These are phyloP conservation scores for Verasper variegatus DNA, from an alignment of 2,113 vertebrate species.

Conservation along the genomic window DNA sequence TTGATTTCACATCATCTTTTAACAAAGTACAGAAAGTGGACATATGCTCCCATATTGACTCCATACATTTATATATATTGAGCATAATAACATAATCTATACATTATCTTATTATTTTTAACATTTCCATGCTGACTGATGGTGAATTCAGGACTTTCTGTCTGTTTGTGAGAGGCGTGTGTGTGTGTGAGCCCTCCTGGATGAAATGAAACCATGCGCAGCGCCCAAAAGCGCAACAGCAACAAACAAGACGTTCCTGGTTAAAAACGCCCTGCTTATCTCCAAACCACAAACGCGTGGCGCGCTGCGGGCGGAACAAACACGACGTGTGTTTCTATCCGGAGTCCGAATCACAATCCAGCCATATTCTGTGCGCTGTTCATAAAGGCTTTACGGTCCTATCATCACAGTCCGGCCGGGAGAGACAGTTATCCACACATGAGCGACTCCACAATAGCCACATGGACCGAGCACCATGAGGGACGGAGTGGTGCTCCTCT, in stretches of 20 bases:
- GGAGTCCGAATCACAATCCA: conserved; percentile 23
- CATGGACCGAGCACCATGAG: conserved; percentile 71
- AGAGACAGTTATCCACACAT: conserved; percentile 41
- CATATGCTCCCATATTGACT: not conserved
- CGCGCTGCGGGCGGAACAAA: conserved; percentile 46
- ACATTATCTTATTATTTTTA: not conserved
- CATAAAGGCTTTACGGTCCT: conserved; percentile 47
- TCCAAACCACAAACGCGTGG: conserved; percentile 60
- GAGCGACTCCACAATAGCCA: conserved; percentile 62
- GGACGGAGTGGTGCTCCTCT: conserved; percentile 34
- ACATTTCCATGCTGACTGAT: no score
- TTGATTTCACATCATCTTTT: not conserved
- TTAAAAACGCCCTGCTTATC: conserved; percentile 42
- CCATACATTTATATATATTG: not conserved
- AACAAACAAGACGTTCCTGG: conserved; percentile 56
- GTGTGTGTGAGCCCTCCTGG: conserved; percentile 12
- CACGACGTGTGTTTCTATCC: conserved; percentile 12
- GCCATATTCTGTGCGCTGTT: conserved; percentile 25
- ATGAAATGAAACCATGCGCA: conserved; percentile 57
- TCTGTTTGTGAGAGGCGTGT: conserved; percentile 13
- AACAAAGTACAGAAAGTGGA: not conserved
- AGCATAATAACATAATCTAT: not conserved
- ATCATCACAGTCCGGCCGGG: conserved; percentile 30
- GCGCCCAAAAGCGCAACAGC: conserved; percentile 65
- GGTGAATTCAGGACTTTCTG: conserved; percentile 33